Base-by-base conservation (phyloP, 2,888 invertebrate genomes). In the Athalia rosae region DNA sequence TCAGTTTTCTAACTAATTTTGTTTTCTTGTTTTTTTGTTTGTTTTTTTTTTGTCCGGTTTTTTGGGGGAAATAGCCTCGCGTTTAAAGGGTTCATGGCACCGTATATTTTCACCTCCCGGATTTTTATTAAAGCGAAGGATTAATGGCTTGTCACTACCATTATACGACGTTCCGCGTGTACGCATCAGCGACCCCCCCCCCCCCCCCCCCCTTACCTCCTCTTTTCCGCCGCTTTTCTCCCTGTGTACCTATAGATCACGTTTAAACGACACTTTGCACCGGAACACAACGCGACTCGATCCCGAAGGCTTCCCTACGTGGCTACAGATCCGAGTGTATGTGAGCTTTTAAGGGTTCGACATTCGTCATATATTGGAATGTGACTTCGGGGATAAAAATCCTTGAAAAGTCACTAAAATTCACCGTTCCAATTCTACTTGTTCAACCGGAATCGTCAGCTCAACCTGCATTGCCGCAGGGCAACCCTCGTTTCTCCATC, bases 81-180 rank as follows among this genome's bases (percentile, higher is more conserved):
- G 77, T 73, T 74, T 73, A 77, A 77, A 77, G 77, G 77, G 77
- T 77, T 77, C 77, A 77, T 62, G 77, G 74, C 77, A 58, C 62
- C 73, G 73, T 77, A 74, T 74, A 77, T 77, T 77, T 74, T 63
- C 73, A 74, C 77, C 61, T 28, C 61, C 62, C 15, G 62, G 61
- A 73, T 77, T 77, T 77, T 77, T 61, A 73, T 77, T 77, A 73
- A 77, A 77, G 67, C 79, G 71, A 77, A 79, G 79, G 78, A 80
- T 82, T 81, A 82, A 81, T 82, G 80, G 82, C 81, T 78, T 80
- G 80, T 71, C 77, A 45, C 71, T 45, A 56, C 61, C 77, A 77
- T 61, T 71, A 59, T 56, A 13, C 53, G 47, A 13, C 15, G n/a
- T 5, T 15, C 13, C 11, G n/a, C 63, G 47, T 50, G 15, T 58